A percentile compares a stretch with the other conserved stretches of the same genome.
Evolutionary conservation across 2,888 invertebrate genomes (phyloP).

Genomic region (Agrypnus murinus): DNA sequence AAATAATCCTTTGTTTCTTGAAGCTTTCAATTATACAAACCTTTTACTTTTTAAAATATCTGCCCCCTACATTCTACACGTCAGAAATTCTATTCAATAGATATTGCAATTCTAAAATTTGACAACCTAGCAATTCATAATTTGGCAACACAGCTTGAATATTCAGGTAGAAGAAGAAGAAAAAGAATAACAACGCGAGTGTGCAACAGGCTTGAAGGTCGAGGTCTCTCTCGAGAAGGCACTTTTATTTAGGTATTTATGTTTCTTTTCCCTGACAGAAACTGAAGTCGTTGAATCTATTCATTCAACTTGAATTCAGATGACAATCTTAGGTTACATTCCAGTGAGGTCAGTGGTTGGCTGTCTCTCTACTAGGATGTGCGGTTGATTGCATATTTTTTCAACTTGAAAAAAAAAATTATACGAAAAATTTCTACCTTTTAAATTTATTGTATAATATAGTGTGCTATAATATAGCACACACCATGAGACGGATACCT

Average conservation of each 20-base stretch:
- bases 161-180: conserved; percentile 48
- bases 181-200: conserved; percentile 45
- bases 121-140: conserved; percentile 41
- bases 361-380: conserved; percentile 44
- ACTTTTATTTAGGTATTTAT: conserved; percentile 52
- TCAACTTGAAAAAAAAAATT: conserved; percentile 19
- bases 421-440: background rate
- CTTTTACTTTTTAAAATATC: no score
- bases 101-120: background rate
- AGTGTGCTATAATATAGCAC: no score
- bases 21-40: no score
- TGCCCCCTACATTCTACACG: no score
- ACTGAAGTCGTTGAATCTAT: conserved; percentile 59
- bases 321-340: conserved; percentile 62
- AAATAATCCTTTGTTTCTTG: no score
- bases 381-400: conserved; percentile 41
- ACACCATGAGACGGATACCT: no score
- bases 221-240: conserved; percentile 49
- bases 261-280: conserved; percentile 55
- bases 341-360: conserved; percentile 58
- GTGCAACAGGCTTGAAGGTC: conserved; percentile 51
- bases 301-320: conserved; percentile 61
- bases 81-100: no score
- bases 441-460: no score
- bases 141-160: conserved; percentile 43